Percentiles rank a stretch among this genome's conserved stretches.
phyloP scores from a whole-genome alignment of 2,888 invertebrate genomes.

The Alloscopus bannaensis region DNA sequence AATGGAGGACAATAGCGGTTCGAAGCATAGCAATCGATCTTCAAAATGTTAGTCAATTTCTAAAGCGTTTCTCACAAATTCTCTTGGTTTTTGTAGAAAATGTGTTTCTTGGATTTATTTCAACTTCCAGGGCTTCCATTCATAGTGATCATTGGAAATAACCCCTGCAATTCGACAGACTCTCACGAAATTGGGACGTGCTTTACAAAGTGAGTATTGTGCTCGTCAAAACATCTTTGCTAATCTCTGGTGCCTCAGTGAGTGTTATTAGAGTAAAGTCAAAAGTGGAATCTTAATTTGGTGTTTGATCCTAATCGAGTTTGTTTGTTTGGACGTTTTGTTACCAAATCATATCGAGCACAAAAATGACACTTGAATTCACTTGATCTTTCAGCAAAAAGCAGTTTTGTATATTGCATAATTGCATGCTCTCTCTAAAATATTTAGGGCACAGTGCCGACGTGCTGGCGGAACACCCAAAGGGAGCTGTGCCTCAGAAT shows the following conservation, averaged over 20 bases:
- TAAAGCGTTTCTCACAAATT: too few relatives aligned
- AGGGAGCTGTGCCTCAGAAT: constrained; percentile 56
- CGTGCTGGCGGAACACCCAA: constrained; percentile 45
- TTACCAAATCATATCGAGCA: too few relatives aligned
- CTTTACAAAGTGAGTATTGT: constrained; percentile 42
- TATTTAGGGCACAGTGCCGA: constrained; percentile 52
- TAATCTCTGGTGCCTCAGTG: too few relatives aligned
- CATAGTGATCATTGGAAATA: constrained; percentile 45
- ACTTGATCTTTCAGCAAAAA: too few relatives aligned
- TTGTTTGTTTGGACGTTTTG: too few relatives aligned
- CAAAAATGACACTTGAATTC: too few relatives aligned
- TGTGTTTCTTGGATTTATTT: not conserved
- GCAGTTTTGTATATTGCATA: too few relatives aligned
- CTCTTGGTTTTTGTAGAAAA: too few relatives aligned
- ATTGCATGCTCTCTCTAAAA: constrained; percentile 12
- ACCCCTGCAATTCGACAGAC: constrained; percentile 38
- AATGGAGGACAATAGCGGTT: too few relatives aligned
- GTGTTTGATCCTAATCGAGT: too few relatives aligned
- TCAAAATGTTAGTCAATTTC: constrained; percentile 29
- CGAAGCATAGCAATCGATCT: constrained; percentile 6
- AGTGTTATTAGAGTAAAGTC: too few relatives aligned
- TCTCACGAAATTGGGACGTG: constrained; percentile 52
- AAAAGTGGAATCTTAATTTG: too few relatives aligned
- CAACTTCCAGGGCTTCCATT: constrained; percentile 56
- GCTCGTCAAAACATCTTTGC: constrained; percentile 18